phyloP scores from a whole-genome alignment of 2,888 invertebrate species.

The Scelioninae gen. 1 region DNA sequence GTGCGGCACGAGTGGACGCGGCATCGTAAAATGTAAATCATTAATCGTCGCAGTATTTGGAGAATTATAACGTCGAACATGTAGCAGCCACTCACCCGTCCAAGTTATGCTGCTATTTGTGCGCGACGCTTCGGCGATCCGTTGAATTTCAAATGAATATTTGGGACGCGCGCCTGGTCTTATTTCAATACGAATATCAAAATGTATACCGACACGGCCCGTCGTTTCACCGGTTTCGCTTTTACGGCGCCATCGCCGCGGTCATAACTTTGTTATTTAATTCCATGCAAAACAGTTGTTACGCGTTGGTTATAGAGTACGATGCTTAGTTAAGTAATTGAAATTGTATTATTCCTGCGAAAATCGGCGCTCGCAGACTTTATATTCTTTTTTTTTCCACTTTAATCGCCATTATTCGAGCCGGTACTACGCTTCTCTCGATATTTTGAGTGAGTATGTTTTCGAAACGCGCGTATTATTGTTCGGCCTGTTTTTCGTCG shows the following conservation, averaged over 20 bases:
- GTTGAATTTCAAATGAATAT: conserved; percentile 70
- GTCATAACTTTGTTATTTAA: conserved; percentile 57
- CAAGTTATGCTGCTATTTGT: conserved; percentile 46
- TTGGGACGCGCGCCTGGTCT: conserved; percentile 43
- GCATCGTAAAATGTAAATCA: conserved; percentile 73
- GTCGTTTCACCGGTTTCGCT: conserved; percentile 27
- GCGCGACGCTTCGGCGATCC: conserved; percentile 42
- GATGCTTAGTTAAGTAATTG: conserved; percentile 49
- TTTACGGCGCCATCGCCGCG: conserved; percentile 50
- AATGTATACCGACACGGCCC: too few species aligned
- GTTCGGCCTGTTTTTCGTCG: conserved; percentile 19
- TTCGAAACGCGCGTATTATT: conserved; percentile 30
- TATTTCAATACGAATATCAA: conserved; percentile 64
- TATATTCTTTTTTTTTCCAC: neutral
- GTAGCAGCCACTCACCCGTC: conserved; percentile 35
- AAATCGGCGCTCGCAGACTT: conserved; percentile 3
- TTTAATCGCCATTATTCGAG: conserved; percentile 25
- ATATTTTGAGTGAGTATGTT: conserved; percentile 26
- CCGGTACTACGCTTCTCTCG: neutral
- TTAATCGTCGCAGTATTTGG: conserved; percentile 48
- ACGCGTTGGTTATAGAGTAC: conserved; percentile 40
- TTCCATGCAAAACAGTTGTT: conserved; percentile 46
- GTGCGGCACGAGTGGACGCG: conserved; percentile 47
- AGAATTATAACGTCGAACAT: conserved; percentile 67
- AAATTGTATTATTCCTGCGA: conserved; percentile 24